A percentile compares a stretch with the other conserved stretches of the same genome.
Evolutionary conservation across 2,888 invertebrate species (phyloP).

Genomic region (Habroteleia sp.): DNA sequence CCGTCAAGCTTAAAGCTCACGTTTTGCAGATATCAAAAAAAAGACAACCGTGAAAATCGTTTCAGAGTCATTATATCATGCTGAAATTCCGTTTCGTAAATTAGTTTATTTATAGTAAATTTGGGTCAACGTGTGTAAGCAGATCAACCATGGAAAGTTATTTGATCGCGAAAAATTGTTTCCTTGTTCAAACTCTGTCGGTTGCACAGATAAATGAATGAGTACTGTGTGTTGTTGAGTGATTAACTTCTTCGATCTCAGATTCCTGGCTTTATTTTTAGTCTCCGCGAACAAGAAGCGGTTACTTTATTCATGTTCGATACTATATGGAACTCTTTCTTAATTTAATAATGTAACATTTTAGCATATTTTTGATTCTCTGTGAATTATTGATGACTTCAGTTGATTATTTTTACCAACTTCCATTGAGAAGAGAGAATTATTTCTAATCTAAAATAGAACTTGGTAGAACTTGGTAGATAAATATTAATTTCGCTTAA

Average conservation of each 20-base stretch:
- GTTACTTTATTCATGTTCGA: background rate
- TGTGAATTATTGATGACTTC: too few species aligned
- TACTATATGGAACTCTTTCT: too few species aligned
- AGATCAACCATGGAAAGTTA: background rate
- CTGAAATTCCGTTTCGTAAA: constrained; percentile 4
- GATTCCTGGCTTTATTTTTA: background rate
- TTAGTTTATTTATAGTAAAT: background rate
- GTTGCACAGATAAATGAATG: background rate
- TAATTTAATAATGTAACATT: too few species aligned
- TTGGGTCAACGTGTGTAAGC: background rate
- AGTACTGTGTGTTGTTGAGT: background rate
- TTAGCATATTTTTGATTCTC: too few species aligned
- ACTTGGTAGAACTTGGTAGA: too few species aligned
- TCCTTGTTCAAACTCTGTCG: background rate
- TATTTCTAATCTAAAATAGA: too few species aligned
- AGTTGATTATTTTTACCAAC: constrained; percentile 3
- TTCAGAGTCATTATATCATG: background rate
- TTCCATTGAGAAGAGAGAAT: constrained; percentile 12
- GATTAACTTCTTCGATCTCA: background rate
- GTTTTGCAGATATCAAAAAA: background rate
- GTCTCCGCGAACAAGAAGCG: background rate
- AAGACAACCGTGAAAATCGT: background rate
- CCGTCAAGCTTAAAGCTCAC: constrained; percentile 25
- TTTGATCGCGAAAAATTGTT: constrained; percentile 2
- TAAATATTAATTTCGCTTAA: constrained; percentile 10